phyloP scores from a whole-genome alignment of 2,113 vertebrate genomes.

The Apodemus speciosus region DNA sequence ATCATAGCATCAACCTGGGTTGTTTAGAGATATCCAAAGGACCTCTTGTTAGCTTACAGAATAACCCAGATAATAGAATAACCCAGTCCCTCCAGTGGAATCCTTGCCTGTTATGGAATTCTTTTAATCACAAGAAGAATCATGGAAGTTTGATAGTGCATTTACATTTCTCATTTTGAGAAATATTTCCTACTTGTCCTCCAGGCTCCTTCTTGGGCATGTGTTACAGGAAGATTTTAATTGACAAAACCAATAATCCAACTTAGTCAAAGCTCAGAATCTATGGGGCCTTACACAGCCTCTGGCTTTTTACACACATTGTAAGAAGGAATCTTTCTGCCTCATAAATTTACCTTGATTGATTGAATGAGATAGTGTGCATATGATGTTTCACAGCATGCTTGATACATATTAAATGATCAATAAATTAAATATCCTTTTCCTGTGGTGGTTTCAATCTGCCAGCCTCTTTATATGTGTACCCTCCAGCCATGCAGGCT shows the following conservation, averaged over 20 bases:
- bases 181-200: not conserved
- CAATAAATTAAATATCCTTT: not conserved
- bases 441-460: not conserved
- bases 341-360: constrained; percentile 17
- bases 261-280: constrained; percentile 13
- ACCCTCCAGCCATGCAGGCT: not conserved
- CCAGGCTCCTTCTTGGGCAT: not conserved
- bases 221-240: not conserved
- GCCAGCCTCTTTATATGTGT: not conserved
- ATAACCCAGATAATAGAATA: not conserved
- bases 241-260: not conserved
- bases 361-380: not conserved
- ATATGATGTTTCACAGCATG: not conserved
- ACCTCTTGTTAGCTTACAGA: not conserved
- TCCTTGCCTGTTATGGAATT: not conserved
- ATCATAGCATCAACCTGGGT: not conserved
- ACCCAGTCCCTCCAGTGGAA: not conserved
- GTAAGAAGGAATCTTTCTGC: constrained; percentile 14
- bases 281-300: not conserved
- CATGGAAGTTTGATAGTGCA: not conserved
- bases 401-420: constrained; percentile 46
- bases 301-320: not conserved
- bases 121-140: constrained; percentile 25
- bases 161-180: constrained; percentile 30
- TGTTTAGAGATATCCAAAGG: not conserved